Base-by-base conservation (phyloP, 1,140 invertebrate species). In the Procambarus virginalis region DNA sequence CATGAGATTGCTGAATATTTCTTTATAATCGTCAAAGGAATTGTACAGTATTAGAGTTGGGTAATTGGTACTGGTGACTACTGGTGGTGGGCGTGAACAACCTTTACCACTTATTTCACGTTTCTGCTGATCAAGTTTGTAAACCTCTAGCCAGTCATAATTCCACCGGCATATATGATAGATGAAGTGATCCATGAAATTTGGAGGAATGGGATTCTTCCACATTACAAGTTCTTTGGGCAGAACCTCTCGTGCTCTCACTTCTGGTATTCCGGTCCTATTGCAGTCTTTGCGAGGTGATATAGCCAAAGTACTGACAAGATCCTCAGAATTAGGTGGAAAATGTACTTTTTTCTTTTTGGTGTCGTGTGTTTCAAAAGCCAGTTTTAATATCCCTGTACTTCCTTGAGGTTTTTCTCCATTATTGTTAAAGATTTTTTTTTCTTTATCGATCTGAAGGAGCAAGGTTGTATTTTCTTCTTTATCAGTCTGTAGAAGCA, bases 21-120 rank as follows among this genome's bases (percentile, higher is more conserved):
- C 84, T 77, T 87, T 87, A 48, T 92, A 92, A 76, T 92, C 91
- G 76, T 77, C 68, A 48, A 76, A 92, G 34, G 78, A 88, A 20
- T 89, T 86, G 75, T 92, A 92, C 20, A 92, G 79, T 58, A 90
- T 92, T 49, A 92, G 81, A 9, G 89, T 92, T 84, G 91, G 91
- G 70, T 88, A 84, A 34, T 84, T 87, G 10, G 78, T 91, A 49
- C 68, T 85, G 4, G 46, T 34, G 5, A 79, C 76, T 58, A 92
- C 60, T 55, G 88, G 89, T 22, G 91, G 91, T 22, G 89, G 91
- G 10, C 79, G n/a, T 22, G 6, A 51, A 10, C 60, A 17, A 49
- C 58, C 51, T 89, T 49, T 89, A 12, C 46, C 81, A 78, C 75
- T 78, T 68, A 60, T 45, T 60, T 73, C 68, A 8, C 78, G 22